Base-by-base conservation (phyloP, 1,140 invertebrate species). In the Anoplophora glabripennis region DNA sequence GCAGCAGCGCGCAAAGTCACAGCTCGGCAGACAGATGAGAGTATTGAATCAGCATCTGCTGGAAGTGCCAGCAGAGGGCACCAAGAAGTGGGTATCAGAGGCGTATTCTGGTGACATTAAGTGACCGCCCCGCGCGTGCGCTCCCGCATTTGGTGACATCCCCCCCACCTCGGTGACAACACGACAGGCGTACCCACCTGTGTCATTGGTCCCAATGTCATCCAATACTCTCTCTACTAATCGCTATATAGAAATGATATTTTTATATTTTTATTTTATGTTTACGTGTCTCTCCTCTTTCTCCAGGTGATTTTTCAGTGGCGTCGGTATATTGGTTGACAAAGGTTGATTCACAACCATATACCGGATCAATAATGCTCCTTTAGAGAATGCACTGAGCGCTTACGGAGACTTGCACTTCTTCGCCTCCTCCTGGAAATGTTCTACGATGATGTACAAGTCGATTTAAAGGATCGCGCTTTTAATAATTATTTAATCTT, bases 161-260 rank as follows among this genome's bases (percentile, higher is more conserved):
- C 72, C 73, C 70, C 61, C 72, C 53, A 53, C 42, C 36, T 11
- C 63, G 69, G 70, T 71, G 71, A 72, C 70, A 73, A 67, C 66
- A 64, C 59, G 73, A 72, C 73, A 72, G 71, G 60, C 73, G 68
- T 63, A 72, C 67, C 71, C 72, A 75, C 73, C 73, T 75, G 73
- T 72, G 51, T 71, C 63, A 74, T 74, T 74, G 72, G 72, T 65
- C 61, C 67, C 57, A 48, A 71, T 67, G 69, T 65, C 63, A 71
- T 66, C 72, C 73, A 75, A 75, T 75, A 61, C 70, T 67, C 54
- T 55, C 37, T 58, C 56, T 55, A 59, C 60, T 28, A 59, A 18
- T 40, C 17, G 10, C 21, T 28, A 28, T 28, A 28, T 28, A 28
- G 21, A 28, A 28, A 28, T 28, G 18, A 21, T 47, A 18, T 10